Evolutionary conservation across 2,113 vertebrate species (phyloP), one percentile per base, ranked within the genome.

Genomic region (Rhinogobius similis): DNA sequence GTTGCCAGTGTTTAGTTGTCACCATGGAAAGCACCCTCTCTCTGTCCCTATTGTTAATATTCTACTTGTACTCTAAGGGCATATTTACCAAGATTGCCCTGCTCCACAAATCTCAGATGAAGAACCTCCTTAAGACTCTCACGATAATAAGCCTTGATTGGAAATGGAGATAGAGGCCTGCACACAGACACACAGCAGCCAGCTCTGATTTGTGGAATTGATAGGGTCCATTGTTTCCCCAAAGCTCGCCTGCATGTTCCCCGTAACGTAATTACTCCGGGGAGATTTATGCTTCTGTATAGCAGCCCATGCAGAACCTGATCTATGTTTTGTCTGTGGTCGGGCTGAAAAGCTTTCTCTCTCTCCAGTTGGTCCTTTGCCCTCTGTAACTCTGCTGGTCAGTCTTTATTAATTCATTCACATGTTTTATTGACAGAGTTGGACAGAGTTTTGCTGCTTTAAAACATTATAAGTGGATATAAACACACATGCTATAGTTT

Each of bases 201-300:
- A 94, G 93, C 93, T 93, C 94, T 90, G 90, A 96, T 96, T 90
- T 91, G 92, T 92, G 87, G 88, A 81, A 88, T 90, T 10, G 93
- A 96, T 96, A 95, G 93, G 92, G 90, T 87, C 92, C 92, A 90
- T 94, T 72, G 93, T 98, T 95, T 96, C 95, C 95, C 94, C 94
- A 94, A 94, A 86, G 92, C 92, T 72, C 23, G 91, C 91, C 91
- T 91, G 92, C 94, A 94, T 94, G 93, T 94, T 93, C 93, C 92
- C 93, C 93, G 94, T 98, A 99, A 98, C 96, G 94, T 95, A 96
- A 98, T 98, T 98, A 98, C 76, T 93, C 90, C 86, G 80, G 90
- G 90, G 93, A 96, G 96, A 97, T 97, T 97, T 96, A 96, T 96
- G 96, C 94, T 93, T 70, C 76, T 78, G 73, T 95, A 91, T 86